These are phyloP conservation scores for Callionymus lyra DNA, from an alignment of 2,113 vertebrate species.

Conservation along the genomic window DNA sequence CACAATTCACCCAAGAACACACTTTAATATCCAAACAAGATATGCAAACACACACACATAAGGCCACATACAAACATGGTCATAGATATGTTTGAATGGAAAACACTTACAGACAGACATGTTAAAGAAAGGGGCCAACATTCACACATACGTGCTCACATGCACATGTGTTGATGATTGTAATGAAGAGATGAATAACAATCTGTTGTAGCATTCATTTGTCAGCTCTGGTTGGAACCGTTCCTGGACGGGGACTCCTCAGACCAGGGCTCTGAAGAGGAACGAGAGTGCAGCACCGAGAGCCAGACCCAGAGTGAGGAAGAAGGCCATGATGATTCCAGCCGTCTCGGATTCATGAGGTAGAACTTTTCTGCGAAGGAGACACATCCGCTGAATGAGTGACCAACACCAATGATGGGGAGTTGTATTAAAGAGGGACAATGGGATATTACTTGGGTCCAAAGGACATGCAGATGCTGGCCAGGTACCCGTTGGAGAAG, in stretches of 20 bases:
- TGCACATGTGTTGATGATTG: too few relatives aligned
- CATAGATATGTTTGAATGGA: too few relatives aligned
- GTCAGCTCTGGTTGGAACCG: neutral
- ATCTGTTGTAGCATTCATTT: neutral
- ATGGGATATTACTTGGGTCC: conserved; percentile 65
- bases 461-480: conserved; percentile 77
- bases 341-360: conserved; percentile 74
- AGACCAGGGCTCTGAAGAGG: conserved; percentile 37
- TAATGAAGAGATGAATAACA: too few relatives aligned
- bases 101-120: too few relatives aligned
- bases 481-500: conserved; percentile 73
- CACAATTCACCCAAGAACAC: too few relatives aligned
- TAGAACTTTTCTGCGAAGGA: conserved; percentile 66
- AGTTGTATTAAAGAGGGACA: too few relatives aligned
- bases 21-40: too few relatives aligned
- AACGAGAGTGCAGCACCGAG: conserved; percentile 71
- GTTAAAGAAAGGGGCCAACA: too few relatives aligned
- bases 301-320: conserved; percentile 77
- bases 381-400: neutral
- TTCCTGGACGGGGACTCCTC: neutral
- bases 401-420: neutral
- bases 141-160: too few relatives aligned
- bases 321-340: conserved; percentile 81
- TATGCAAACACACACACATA: too few relatives aligned
- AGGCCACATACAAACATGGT: too few relatives aligned